Conservation (phyloP, 2,888 invertebrate genomes). For the Diploptera punctata region DNA sequence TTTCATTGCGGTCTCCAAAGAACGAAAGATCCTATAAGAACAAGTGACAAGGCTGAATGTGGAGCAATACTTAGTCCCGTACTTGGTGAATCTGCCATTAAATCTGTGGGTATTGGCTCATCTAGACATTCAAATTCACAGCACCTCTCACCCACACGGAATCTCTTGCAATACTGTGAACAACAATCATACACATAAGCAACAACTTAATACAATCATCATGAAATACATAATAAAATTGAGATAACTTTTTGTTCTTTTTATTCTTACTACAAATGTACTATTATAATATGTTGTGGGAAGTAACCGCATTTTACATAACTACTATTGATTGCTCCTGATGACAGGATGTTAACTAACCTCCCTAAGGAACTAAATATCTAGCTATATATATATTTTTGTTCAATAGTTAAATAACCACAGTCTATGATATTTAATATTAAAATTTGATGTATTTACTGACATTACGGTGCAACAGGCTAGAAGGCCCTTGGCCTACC, state of each 20-base stretch:
- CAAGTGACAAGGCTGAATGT: not conserved
- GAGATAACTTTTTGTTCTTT: not conserved
- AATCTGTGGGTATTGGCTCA: slow-evolving; percentile 46
- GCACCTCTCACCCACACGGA: slow-evolving; percentile 82
- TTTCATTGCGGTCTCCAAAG: not conserved
- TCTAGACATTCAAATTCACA: slow-evolving; percentile 91
- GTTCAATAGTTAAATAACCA: no score
- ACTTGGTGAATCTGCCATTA: slow-evolving; percentile 16
- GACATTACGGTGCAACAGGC: no score
- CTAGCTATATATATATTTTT: no score
- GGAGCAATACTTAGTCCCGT: not conserved
- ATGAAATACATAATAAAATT: not conserved
- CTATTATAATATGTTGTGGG: slow-evolving; percentile 1
- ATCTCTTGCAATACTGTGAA: slow-evolving; percentile 81
- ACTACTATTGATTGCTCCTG: no score
- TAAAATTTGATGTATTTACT: no score
- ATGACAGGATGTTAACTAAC: no score
- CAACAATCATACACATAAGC: slow-evolving; percentile 46
- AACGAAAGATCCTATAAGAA: not conserved
- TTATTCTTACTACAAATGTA: not conserved
- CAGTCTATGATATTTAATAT: no score
- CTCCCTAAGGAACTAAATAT: no score
- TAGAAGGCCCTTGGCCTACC: no score
- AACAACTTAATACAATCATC: not conserved
- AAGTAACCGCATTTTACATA: no score